Percentiles rank a stretch among this genome's conserved stretches.
These are phyloP conservation scores for Bubo blakistoni DNA, from an alignment of 2,113 vertebrate species.

Conservation along the genomic window DNA sequence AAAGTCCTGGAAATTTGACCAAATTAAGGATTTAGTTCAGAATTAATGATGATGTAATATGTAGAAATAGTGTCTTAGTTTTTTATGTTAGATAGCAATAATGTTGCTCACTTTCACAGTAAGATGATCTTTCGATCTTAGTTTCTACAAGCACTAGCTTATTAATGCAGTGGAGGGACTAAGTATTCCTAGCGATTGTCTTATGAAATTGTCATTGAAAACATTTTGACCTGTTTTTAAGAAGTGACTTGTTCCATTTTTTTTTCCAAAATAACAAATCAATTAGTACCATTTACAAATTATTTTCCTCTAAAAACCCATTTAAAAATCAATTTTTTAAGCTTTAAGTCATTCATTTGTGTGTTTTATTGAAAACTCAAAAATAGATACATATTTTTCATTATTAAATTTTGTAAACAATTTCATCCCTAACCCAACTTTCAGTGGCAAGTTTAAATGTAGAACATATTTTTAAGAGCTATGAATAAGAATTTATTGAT, in stretches of 20 bases:
- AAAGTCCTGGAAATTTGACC: neutral
- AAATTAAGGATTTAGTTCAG: neutral
- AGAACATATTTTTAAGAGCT: neutral
- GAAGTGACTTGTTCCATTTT: neutral
- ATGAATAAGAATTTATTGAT: constrained; percentile 9
- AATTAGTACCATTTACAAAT: neutral
- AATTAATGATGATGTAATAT: neutral
- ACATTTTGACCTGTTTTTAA: neutral
- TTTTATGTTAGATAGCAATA: neutral
- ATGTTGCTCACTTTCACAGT: neutral
- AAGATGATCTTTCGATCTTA: neutral
- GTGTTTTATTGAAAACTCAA: neutral
- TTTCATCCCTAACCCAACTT: neutral
- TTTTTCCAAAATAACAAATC: neutral
- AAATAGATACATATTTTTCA: neutral
- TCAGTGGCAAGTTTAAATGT: neutral
- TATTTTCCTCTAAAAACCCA: neutral
- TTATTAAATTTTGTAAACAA: neutral
- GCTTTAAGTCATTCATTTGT: constrained; percentile 2
- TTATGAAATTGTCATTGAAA: neutral
- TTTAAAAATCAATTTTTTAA: constrained; percentile 46
- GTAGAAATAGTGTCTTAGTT: neutral
- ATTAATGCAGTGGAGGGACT: neutral
- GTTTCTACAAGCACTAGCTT: neutral
- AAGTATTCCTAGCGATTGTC: neutral